A percentile compares a stretch with the other conserved stretches of the same genome.
Evolutionary conservation across 1,140 invertebrate genomes (phyloP).

Genomic region (Pteromalus puparum): DNA sequence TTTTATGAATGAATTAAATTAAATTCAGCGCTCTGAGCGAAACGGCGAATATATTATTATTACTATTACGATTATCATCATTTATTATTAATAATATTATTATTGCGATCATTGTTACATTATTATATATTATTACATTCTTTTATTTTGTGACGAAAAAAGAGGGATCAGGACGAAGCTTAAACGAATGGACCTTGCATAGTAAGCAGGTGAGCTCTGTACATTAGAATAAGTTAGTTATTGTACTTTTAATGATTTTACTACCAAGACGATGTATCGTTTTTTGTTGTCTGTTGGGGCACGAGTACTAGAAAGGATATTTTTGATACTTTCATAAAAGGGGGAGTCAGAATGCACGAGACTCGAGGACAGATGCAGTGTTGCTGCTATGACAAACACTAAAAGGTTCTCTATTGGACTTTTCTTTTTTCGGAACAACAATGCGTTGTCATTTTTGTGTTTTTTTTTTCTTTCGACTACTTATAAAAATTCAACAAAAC

Average conservation of each 20-base stretch:
- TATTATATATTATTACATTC: conserved; percentile 50
- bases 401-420: conserved; percentile 5
- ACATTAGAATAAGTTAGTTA: conserved; percentile 62
- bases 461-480: neutral
- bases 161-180: conserved; percentile 58
- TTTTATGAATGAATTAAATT: conserved; percentile 62
- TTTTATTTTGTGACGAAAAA: conserved; percentile 58
- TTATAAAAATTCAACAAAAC: conserved; percentile 10
- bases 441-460: conserved; percentile 21
- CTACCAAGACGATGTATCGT: conserved; percentile 64
- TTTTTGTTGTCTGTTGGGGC: conserved; percentile 71
- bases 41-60: conserved; percentile 57
- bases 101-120: conserved; percentile 55
- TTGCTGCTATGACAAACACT: conserved; percentile 18
- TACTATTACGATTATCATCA: conserved; percentile 52
- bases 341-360: conserved; percentile 60
- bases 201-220: conserved; percentile 57
- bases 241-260: conserved; percentile 68
- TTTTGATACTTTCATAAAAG: conserved; percentile 78
- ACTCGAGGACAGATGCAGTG: conserved; percentile 13
- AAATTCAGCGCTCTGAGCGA: conserved; percentile 62
- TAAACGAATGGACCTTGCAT: conserved; percentile 55
- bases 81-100: conserved; percentile 51
- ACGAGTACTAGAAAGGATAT: conserved; percentile 75
- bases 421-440: conserved; percentile 21